Base-by-base conservation (phyloP, 1,140 invertebrate genomes). In the Steinernema feltiae region DNA sequence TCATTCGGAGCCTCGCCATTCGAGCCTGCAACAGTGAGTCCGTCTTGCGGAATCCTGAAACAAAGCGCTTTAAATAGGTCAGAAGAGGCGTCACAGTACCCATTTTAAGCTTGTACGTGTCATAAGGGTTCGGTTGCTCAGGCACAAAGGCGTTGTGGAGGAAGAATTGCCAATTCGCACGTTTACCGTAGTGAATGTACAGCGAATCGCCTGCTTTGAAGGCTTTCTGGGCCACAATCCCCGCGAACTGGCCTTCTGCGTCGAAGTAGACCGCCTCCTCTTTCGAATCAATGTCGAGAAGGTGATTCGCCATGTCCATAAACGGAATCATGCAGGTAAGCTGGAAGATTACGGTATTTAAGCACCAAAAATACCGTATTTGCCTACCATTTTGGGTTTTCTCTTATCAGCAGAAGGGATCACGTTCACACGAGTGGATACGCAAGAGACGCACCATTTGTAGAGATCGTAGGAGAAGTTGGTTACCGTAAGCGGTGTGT, bases 251-350 rank as follows among this genome's bases (percentile, higher is more conserved):
- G 18, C 69, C 53, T 24, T 15, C 48, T 1, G 71, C 31, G 18
- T 48, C 46, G 30, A 71, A 75, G 48, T 73, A 74, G 1, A 71
- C 72, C 18, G 69, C 41, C 46, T 75, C 73, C 21, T 73, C 53
- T 7, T 41, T 30, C 18, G 71, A 30, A 1, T 75, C 69, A 17
- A 69, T 32, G 17, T 32, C 63, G 1, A 69, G 48, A 17, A 71
- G 70, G 69, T 79, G 78, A 27, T 79, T 79, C 18, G 78, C 78
- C 78, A 79, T 78, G 35, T 79, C 78, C 24, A 79, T 46, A 24
- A 79, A 69, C 29, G 78, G 78, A 41, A 79, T 79, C 1, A 79
- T n/a, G 1, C 71, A 32, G 17, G 74, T 35, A 15, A 78, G 32
- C 75, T 79, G 30, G 21, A 73, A 70, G 31, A 48, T 70, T 30